Evolutionary conservation across 2,888 invertebrate species (phyloP), one percentile per base, ranked within the genome.

Genomic region (Ophion ellenae): DNA sequence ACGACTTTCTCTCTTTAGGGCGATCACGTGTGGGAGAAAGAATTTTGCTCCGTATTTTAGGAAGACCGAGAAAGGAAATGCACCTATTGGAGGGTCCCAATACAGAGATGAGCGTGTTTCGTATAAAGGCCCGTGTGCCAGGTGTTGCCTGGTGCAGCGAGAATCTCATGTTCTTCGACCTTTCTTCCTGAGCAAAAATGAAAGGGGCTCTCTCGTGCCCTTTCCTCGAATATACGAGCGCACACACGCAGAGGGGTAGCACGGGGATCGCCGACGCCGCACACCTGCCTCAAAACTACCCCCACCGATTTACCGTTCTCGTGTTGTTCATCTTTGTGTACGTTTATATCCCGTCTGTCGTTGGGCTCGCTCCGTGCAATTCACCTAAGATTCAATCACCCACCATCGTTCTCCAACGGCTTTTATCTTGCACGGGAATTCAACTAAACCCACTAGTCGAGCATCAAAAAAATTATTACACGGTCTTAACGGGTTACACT

Each of bases 261-360:
- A 63, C 63, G 64, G n/a, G 71, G 74, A 82, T 87, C 86, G 81
- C 83, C 83, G 76, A 81, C 81, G 76, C 81, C 63, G 84, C 85
- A 86, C 89, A 89, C 86, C 88, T 86, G 88, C 88, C 80, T 75
- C 74, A 78, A 87, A 84, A 74, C 85, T 80, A 85, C 73, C 87
- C 85, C 85, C 85, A 85, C 75, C 75, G 67, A 83, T 83, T 77
- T 40, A 20, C 75, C 66, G 63, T 76, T 61, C 61, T 75, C 70
- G 28, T 69, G 61, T 67, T 64, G 69, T 73, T 81, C 66, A 61
- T 59, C 47, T 53, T 40, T 36, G 20, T 75, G 36, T 47, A 17
- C 17, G 53, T 17, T 14, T 53, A 53, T n/a, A 40, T 40, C 61
- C 14, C 64, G 67, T 57, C 77, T 76, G 64, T 71, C 74, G 63